Evolutionary conservation across 2,113 vertebrate genomes (phyloP).

Genomic region (Notarius quadriscutis): DNA sequence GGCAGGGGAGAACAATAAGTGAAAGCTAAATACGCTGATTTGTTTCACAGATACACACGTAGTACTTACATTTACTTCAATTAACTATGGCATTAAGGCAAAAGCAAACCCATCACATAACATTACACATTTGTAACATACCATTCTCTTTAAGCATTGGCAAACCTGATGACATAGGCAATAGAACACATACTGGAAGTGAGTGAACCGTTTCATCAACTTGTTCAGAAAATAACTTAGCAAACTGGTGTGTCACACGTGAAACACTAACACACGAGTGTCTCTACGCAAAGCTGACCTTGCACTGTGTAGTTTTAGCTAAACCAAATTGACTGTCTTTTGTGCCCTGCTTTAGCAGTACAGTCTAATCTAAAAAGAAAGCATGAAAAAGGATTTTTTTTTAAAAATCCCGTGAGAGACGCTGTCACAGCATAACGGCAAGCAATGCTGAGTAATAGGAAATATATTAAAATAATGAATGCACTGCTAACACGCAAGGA

Average conservation of each 20-base stretch:
- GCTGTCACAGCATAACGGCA: background rate
- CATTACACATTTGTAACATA: background rate
- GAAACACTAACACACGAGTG: slow-evolving; percentile 18
- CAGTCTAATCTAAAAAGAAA: background rate
- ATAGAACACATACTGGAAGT: background rate
- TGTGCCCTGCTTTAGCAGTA: background rate
- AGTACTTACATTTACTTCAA: background rate
- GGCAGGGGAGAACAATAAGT: background rate
- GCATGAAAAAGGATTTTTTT: background rate
- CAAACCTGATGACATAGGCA: background rate
- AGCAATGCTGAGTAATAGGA: background rate
- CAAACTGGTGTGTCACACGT: slow-evolving; percentile 17
- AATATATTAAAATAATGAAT: background rate
- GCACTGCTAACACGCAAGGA: background rate
- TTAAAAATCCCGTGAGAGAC: background rate
- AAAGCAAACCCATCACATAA: background rate
- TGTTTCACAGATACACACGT: background rate
- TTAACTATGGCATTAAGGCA: background rate
- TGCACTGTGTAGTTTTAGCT: slow-evolving; percentile 31
- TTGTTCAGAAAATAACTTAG: slow-evolving; percentile 18
- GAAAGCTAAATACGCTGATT: background rate
- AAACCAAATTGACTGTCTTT: slow-evolving; percentile 28
- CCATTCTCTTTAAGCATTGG: background rate
- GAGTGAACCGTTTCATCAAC: background rate
- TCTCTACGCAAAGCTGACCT: slow-evolving; percentile 31